Base-by-base conservation (phyloP, 2,797 vertebrate genomes). In the Chaetophractus vellerosus region DNA sequence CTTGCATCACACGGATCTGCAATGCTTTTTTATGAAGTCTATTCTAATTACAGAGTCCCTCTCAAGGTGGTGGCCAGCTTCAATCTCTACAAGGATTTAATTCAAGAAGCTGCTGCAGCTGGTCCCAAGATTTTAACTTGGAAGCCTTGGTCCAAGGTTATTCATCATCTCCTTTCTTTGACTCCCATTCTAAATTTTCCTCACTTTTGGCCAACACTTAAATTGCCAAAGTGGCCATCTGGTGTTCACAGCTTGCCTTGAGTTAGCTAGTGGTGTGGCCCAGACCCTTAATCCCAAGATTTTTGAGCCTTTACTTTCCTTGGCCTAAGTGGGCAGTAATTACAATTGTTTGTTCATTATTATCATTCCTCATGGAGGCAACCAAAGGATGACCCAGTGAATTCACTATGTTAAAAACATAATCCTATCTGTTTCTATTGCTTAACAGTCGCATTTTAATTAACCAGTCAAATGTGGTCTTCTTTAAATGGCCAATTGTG, bases 401-500 rank as follows among this genome's bases (percentile, higher is more conserved):
- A 38, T 59, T 81, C 9, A 28, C 0, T 23, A 14, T 57, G 48
- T 87, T 57, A 12, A 15, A 91, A 74, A 68, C 33, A 31, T 48
- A 38, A 6, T 48, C 23, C 26, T 80, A 7, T 45, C 66, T 66
- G 28, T 3, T 9, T 41, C 18, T 9, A 28, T 72, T 36, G 36
- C 33, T 55, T 59, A 68, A 23, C 31, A 57, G 26, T 50, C 41
- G 48, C 38, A 50, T 0, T 75, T 87, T 41, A 79, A 26, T 72
- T 28, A 79, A 28, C 61, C 41, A 33, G 33, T 68, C 82, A 92
- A 83, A 64, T 3, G 4, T 52, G 12, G 7, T 69, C 24, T 57
- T 64, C 41, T 95, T 86, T 45, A 66, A 83, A 74, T 71, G 50
- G 84, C 3, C 12, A 79, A 10, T 72, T 61, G 41, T 63, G 90